phyloP scores from a whole-genome alignment of 1,140 invertebrate species.

The Metaphire vulgaris region DNA sequence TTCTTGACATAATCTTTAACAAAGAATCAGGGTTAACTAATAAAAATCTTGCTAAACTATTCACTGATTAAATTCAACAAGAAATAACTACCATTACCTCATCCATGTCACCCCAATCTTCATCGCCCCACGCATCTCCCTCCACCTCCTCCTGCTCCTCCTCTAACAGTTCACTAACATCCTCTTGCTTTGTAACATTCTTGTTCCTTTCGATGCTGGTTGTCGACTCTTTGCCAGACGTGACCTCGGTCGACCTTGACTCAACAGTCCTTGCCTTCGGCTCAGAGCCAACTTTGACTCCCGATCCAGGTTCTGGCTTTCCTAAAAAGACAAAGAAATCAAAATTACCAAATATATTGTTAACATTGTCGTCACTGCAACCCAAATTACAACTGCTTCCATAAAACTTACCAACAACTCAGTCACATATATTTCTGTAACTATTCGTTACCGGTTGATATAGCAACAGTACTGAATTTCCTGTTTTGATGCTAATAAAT shows the following conservation, averaged over 20 bases:
- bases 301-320: neutral
- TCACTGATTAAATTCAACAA: no score
- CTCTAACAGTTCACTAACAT: constrained; percentile 17
- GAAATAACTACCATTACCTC: no score
- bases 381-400: no score
- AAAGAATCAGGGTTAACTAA: no score
- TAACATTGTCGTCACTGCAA: neutral
- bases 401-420: no score
- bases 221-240: neutral
- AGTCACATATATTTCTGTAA: no score
- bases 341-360: neutral
- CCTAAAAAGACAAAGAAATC: neutral
- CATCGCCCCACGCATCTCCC: constrained; percentile 69
- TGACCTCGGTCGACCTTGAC: neutral
- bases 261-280: neutral
- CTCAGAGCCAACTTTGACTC: neutral
- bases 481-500: no score
- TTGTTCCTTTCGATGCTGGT: neutral
- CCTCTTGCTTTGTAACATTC: neutral
- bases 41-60: no score
- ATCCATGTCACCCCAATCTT: constrained; percentile 80
- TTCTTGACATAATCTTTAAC: no score
- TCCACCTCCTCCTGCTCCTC: constrained; percentile 70
- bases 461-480: no score
- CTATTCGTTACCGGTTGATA: no score